These are phyloP conservation scores for Pipa parva DNA, from an alignment of 2,113 vertebrate genomes.

Conservation along the genomic window DNA sequence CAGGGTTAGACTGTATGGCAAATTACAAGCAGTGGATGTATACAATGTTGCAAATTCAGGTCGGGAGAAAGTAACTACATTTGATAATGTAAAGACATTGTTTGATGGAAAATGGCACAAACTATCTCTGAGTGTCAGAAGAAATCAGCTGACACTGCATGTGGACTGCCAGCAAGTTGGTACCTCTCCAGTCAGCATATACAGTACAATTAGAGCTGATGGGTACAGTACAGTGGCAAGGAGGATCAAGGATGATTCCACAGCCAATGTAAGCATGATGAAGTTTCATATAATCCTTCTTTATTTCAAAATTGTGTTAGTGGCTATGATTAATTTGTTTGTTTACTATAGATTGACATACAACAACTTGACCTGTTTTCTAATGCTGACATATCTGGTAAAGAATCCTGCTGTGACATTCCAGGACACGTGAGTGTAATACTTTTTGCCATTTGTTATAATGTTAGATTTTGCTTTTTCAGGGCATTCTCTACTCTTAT, in stretches of 20 bases:
- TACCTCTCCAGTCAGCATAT: slow-evolving; percentile 1
- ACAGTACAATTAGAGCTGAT: slow-evolving; percentile 19
- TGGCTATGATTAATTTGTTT: not conserved
- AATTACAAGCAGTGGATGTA: slow-evolving; percentile 11
- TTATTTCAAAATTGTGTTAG: rapidly evolving
- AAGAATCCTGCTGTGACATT: slow-evolving; percentile 39
- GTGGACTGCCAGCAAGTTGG: slow-evolving; percentile 21
- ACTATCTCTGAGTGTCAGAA: not conserved
- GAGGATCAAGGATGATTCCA: not conserved
- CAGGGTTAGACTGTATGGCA: slow-evolving; percentile 9
- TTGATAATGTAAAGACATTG: slow-evolving; percentile 2
- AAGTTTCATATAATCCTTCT: too few relatives aligned
- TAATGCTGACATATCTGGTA: not conserved
- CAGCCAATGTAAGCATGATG: not conserved
- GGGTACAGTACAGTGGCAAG: not conserved
- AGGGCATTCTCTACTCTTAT: too few relatives aligned
- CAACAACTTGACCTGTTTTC: slow-evolving; percentile 31
- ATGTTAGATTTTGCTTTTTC: too few relatives aligned
- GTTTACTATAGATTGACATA: slow-evolving; percentile 4
- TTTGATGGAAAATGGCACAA: slow-evolving; percentile 37
- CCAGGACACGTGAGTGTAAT: slow-evolving; percentile 30
- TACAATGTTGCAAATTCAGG: not conserved
- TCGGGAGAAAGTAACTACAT: slow-evolving; percentile 2
- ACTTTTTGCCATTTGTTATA: too few relatives aligned
- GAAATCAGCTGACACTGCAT: slow-evolving; percentile 19